A percentile compares a stretch with the other conserved stretches of the same genome.
These are phyloP conservation scores for Abrostola triplasia DNA, from an alignment of 2,888 invertebrate species.

Conservation along the genomic window DNA sequence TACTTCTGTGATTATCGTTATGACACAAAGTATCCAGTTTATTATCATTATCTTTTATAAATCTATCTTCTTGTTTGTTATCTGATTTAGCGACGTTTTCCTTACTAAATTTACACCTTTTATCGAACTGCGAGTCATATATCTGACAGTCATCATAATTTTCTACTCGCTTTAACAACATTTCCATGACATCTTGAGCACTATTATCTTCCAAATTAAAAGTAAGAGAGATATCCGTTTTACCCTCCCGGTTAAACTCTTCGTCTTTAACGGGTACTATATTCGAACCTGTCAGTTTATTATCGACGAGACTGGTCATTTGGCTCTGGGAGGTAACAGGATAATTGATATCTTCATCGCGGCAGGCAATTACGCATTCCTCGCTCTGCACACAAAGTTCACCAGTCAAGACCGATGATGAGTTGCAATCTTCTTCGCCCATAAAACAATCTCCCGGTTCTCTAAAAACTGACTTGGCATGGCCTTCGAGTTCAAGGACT, in stretches of 20 bases:
- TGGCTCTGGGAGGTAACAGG: constrained; percentile 24
- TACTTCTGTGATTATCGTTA: constrained; percentile 52
- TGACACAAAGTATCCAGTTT: constrained; percentile 40
- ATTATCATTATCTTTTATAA: constrained; percentile 62
- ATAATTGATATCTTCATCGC: constrained; percentile 18
- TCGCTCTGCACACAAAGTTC: constrained; percentile 36
- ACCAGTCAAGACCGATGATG: constrained; percentile 34
- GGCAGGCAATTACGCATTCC: constrained; percentile 35
- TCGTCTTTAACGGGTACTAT: constrained; percentile 30
- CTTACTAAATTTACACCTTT: constrained; percentile 62
- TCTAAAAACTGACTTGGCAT: constrained; percentile 58
- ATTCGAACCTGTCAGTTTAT: constrained; percentile 23
- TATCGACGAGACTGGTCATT: constrained; percentile 12
- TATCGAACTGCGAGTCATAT: constrained; percentile 64
- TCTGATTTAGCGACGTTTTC: constrained; percentile 64
- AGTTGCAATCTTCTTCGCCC: constrained; percentile 43
- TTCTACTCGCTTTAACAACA: constrained; percentile 65
- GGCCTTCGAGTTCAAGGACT: constrained; percentile 55
- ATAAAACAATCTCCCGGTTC: constrained; percentile 13
- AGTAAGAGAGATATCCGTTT: constrained; percentile 16
- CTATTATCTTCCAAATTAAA: constrained; percentile 61
- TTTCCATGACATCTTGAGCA: constrained; percentile 65
- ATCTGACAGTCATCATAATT: constrained; percentile 63
- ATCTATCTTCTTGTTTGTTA: constrained; percentile 64
- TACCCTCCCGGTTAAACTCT: constrained; percentile 19